Conservation (phyloP, 2,113 vertebrate species). For the Carassius auratus region DNA sequence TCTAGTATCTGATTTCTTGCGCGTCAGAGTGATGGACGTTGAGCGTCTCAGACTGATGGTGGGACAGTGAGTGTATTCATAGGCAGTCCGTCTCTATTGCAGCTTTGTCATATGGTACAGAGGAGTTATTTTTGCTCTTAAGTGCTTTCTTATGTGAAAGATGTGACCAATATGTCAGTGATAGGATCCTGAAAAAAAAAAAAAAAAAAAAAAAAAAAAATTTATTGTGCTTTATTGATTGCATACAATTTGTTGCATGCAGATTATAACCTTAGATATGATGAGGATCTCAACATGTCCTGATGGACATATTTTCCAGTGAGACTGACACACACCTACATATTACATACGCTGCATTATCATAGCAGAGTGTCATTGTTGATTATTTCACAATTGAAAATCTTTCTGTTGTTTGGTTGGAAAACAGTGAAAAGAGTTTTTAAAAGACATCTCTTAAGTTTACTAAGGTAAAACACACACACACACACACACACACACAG, state of each 20-base stretch:
- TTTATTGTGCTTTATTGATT: conserved; percentile 19
- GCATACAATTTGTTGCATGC: neutral
- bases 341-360: neutral
- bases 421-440: no score
- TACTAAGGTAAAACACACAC: no score
- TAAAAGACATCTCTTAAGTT: neutral
- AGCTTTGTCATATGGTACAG: neutral
- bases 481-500: no score
- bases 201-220: no score
- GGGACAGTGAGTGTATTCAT: conserved; percentile 46
- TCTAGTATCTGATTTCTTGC: conserved; percentile 49
- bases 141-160: neutral
- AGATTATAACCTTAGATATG: neutral
- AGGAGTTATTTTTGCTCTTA: conserved; percentile 4
- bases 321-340: neutral
- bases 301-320: neutral
- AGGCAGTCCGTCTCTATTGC: conserved; percentile 26
- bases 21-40: conserved; percentile 38
- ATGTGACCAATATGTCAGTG: neutral
- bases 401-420: neutral
- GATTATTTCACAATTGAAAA: neutral
- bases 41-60: conserved; percentile 52
- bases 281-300: neutral
- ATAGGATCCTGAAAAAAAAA: neutral
- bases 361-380: neutral